These are phyloP conservation scores for Apamea crenata DNA, from an alignment of 2,888 invertebrate genomes.

Conservation along the genomic window DNA sequence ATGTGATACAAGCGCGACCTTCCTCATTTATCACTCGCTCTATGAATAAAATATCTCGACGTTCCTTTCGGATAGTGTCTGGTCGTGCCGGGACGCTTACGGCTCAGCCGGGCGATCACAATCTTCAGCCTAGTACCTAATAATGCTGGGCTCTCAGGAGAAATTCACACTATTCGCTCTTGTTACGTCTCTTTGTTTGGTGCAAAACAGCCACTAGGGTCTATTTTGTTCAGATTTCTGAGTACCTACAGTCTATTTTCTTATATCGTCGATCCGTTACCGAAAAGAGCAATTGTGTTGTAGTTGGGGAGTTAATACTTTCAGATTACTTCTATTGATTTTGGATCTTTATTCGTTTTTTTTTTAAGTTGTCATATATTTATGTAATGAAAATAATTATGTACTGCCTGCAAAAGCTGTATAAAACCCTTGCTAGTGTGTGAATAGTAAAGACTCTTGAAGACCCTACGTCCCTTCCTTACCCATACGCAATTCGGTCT, in stretches of 20 bases:
- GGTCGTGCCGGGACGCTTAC: slow-evolving; percentile 84
- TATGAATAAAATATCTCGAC: slow-evolving; percentile 89
- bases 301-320: slow-evolving; percentile 13
- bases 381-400: neutral
- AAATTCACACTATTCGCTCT: slow-evolving; percentile 78
- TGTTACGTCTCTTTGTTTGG: slow-evolving; percentile 75
- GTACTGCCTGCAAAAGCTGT: neutral
- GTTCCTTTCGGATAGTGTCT: slow-evolving; percentile 84
- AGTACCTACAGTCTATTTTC: slow-evolving; percentile 48
- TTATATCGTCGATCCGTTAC: slow-evolving; percentile 39
- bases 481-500: neutral
- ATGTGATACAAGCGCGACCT: slow-evolving; percentile 86
- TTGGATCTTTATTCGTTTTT: neutral
- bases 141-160: slow-evolving; percentile 81
- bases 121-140: slow-evolving; percentile 80
- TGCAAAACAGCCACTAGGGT: slow-evolving; percentile 74
- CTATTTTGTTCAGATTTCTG: slow-evolving; percentile 65
- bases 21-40: slow-evolving; percentile 87
- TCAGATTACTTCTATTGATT: neutral
- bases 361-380: neutral
- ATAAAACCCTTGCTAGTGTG: neutral
- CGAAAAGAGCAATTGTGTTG: slow-evolving; percentile 14
- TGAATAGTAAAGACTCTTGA: neutral
- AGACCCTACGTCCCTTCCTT: neutral
- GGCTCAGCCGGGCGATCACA: slow-evolving; percentile 81